Base-by-base conservation (phyloP, 2,113 vertebrate genomes). In the Labrus mixtus region DNA sequence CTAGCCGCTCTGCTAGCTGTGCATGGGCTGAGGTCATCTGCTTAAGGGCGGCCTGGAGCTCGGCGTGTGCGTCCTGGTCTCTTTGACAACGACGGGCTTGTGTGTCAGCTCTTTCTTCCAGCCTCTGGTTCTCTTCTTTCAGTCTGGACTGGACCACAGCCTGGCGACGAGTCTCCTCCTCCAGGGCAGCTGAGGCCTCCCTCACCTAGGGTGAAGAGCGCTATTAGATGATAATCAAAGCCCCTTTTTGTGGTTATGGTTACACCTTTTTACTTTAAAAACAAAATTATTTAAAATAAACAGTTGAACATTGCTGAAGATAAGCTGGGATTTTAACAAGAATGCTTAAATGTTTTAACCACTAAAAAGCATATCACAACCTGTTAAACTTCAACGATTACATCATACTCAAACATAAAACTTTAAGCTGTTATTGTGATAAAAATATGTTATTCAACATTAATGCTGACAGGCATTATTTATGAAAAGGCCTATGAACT, bases 1-100 rank as follows among this genome's bases (percentile, higher is more conserved):
- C 92, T 88, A 96, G 62, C 79, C 55, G 82, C 89, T 95, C 89
- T 50, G 93, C 89, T 0, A 96, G 92, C 74, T 95, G 95, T 13
- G 93, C 92, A 22, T 95, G 93, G 61, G 95, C 86, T 1, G 92
- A 79, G 0, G 94, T 96, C 88, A 95, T 85, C 60, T 96, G 92
- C 86, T 94, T 95, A 59, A 96, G 62, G 65, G 92, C 69, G 41
- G 93, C 89, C 87, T 97, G 97, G 86, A 97, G 94, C 87, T 96
- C 84, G 0, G 76, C 78, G 6, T 81, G 84, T 2, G 60, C 9
- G 2, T 86, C 84, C 63, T 78, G 75, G 17, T 91, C 96, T 51
- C 95, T 87, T 23, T 96, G 91, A 51, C 70, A 90, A 46, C 83
- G 90, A 20, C 87, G 87, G 46, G 78, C 92, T 55, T 93, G 84